phyloP scores from a whole-genome alignment of 2,888 invertebrate species.

The Thereva unica region DNA sequence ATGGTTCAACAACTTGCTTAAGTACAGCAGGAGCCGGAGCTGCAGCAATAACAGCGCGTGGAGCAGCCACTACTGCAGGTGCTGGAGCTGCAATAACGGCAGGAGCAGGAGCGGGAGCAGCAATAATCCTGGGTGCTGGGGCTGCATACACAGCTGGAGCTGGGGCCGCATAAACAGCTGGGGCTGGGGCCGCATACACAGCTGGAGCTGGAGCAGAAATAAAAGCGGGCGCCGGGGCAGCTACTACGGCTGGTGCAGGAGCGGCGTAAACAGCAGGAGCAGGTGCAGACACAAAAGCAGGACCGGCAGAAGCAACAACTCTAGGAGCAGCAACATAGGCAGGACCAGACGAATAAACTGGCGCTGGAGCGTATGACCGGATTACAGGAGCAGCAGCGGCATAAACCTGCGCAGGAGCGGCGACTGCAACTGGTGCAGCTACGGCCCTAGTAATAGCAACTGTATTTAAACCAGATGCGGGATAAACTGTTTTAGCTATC shows the following conservation, averaged over 20 bases:
- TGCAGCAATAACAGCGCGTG: constrained; percentile 46
- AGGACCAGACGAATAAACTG: constrained; percentile 36
- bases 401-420: constrained; percentile 32
- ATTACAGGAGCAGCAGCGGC: constrained; percentile 9
- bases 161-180: constrained; percentile 42
- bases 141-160: constrained; percentile 43
- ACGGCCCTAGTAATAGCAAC: constrained; percentile 9
- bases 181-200: constrained; percentile 38
- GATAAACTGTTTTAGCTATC: constrained; percentile 29
- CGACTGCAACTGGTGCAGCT: constrained; percentile 26
- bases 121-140: constrained; percentile 41
- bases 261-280: constrained; percentile 21
- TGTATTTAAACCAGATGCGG: constrained; percentile 13
- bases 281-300: constrained; percentile 32
- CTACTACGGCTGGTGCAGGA: constrained; percentile 15
- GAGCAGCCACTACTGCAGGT: constrained; percentile 44
- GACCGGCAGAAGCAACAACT: constrained; percentile 26
- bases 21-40: constrained; percentile 48
- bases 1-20: constrained; percentile 47
- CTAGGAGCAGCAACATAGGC: constrained; percentile 30
- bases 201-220: constrained; percentile 27
- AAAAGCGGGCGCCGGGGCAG: constrained; percentile 22
- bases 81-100: constrained; percentile 44
- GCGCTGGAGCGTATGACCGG: constrained; percentile 36
- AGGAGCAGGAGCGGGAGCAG: constrained; percentile 34